phyloP scores from a whole-genome alignment of 2,113 vertebrate genomes.

The Ictalurus furcatus region DNA sequence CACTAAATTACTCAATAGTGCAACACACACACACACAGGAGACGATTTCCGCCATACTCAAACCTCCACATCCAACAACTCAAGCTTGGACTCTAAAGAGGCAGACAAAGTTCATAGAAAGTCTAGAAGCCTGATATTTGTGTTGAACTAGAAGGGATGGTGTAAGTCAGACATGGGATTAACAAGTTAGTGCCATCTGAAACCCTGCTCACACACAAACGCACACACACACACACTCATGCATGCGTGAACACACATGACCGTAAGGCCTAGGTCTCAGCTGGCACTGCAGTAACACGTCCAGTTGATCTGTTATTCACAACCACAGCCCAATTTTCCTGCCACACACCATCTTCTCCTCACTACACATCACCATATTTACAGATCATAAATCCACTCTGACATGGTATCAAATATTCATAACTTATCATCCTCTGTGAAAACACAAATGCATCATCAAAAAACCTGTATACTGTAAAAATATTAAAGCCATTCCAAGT shows the following conservation, averaged over 20 bases:
- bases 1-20: conserved; percentile 72
- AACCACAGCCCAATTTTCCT: conserved; percentile 6
- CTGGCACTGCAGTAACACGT: conserved; percentile 59
- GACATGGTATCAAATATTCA: conserved; percentile 16
- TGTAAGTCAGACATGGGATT: neutral
- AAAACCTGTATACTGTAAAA: neutral
- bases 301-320: conserved; percentile 55
- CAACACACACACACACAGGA: conserved; percentile 53
- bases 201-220: conserved; percentile 13
- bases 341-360: neutral
- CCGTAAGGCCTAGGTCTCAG: conserved; percentile 55
- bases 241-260: conserved; percentile 48
- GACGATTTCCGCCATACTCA: neutral
- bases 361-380: neutral
- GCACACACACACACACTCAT: neutral
- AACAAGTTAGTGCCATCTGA: conserved; percentile 17
- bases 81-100: neutral
- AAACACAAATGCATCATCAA: neutral
- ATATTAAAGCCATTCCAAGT: neutral
- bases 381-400: conserved; percentile 3
- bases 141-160: neutral
- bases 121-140: conserved; percentile 2
- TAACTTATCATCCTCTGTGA: conserved; percentile 8
- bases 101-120: conserved; percentile 4
- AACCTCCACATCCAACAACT: neutral